A percentile compares a stretch with the other conserved stretches of the same genome.
phyloP scores from a whole-genome alignment of 2,888 invertebrate species.

The Luperina testacea region DNA sequence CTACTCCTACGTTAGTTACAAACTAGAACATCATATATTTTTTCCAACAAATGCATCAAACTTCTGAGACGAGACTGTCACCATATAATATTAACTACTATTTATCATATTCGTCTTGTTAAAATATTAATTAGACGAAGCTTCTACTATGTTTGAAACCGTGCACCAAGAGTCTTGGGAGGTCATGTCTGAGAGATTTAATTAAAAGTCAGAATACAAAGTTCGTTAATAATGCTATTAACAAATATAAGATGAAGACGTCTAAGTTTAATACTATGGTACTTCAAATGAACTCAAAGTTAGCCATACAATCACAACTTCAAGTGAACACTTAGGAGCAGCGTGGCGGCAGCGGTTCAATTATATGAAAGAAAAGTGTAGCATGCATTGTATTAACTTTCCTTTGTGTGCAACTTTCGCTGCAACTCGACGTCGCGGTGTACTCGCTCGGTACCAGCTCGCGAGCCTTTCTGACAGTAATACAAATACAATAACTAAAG shows the following conservation, averaged over 20 bases:
- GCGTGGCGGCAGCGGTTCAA: not conserved
- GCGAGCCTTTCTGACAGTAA: not conserved
- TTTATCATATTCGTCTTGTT: not conserved
- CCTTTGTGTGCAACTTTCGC: conserved; percentile 27
- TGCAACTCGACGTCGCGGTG: not conserved
- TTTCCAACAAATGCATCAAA: not conserved
- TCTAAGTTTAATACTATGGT: not conserved
- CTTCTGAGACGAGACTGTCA: not conserved
- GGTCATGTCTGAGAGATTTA: not conserved
- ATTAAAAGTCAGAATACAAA: conserved; percentile 4
- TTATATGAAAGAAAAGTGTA: conserved; percentile 8
- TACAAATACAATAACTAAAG: not conserved
- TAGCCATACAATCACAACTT: not conserved
- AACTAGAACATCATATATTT: not conserved
- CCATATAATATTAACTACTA: not conserved
- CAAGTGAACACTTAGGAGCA: not conserved
- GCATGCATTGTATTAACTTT: conserved; percentile 39
- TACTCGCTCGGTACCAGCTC: not conserved
- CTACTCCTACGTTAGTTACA: too few species aligned
- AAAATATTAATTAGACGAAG: conserved; percentile 12
- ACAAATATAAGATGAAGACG: not conserved
- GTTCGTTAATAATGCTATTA: not conserved
- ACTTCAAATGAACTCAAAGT: not conserved
- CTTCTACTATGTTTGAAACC: conserved; percentile 3
- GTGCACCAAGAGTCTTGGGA: not conserved